Evolutionary conservation across 2,888 invertebrate species (phyloP).

Genomic region (Eurois occulta): DNA sequence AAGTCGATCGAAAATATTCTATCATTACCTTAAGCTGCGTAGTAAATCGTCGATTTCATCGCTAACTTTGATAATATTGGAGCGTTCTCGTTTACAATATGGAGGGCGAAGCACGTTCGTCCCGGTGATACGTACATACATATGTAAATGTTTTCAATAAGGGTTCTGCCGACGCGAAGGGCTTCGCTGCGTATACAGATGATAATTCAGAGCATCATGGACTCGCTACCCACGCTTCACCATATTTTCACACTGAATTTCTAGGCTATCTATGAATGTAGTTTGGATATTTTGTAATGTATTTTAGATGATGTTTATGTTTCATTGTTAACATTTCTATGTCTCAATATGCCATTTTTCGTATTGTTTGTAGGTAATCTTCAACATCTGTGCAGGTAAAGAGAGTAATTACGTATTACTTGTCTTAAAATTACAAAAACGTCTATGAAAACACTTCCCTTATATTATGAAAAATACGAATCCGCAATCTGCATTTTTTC

Average conservation of each 20-base stretch:
- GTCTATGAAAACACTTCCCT: not conserved
- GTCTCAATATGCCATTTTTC: not conserved
- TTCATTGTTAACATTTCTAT: not conserved
- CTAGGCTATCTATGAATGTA: constrained; percentile 51
- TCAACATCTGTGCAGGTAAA: not conserved
- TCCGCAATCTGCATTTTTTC: not conserved
- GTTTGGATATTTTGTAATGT: constrained; percentile 30
- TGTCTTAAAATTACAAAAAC: not conserved
- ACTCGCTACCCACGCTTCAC: constrained; percentile 48
- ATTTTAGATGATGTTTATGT: constrained; percentile 11
- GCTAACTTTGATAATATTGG: constrained; percentile 79
- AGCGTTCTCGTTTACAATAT: constrained; percentile 76
- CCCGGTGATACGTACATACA: constrained; percentile 78
- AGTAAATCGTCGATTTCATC: constrained; percentile 80
- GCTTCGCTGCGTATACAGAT: constrained; percentile 72
- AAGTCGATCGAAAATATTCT: constrained; percentile 80
- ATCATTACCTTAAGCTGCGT: constrained; percentile 80
- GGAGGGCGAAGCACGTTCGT: constrained; percentile 71
- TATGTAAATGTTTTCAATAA: constrained; percentile 89
- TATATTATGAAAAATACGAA: not conserved
- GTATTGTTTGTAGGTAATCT: not conserved
- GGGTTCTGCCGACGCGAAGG: constrained; percentile 68
- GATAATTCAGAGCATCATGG: constrained; percentile 72
- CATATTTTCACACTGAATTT: constrained; percentile 53
- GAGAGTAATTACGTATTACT: not conserved